Base-by-base conservation (phyloP, 92 coral and sea anemone genomes). In the Pocillopora grandis region DNA sequence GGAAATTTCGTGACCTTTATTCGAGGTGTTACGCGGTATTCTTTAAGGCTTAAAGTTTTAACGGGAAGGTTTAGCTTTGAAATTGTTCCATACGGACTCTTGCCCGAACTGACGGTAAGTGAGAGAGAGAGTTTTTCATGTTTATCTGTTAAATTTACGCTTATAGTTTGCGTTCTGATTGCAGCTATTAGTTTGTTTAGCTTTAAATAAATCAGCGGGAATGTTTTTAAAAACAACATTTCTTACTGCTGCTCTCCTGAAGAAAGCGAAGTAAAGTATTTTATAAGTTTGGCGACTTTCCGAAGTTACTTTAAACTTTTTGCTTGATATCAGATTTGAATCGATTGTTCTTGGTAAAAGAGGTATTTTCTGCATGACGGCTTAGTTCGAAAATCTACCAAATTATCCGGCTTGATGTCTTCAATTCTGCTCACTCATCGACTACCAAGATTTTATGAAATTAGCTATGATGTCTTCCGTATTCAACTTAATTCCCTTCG, bases 51-150 rank as follows among this genome's bases (percentile, higher is more conserved):
- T 82, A 49, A 75, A 52, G 66, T 72, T 73, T 72, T 72, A n/a
- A 72, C 63, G 72, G 49, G 20, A 33, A 37, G 35, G 73, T 73
- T 73, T 62, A 52, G 42, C 23, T 61, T 63, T 73, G 16, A 73
- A 75, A 62, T 73, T 64, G 5, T 36, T 27, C 58, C 63, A 63
- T 52, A 75, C 27, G n/a, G 11, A 62, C 3, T 59, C 80, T 73
- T 73, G 86, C 86, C 86, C 86, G 86, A 55, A 64, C 10, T 83
- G 72, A 62, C 86, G 86, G 86, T 83, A 73, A 73, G 86, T 82
- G 79, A 74, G 75, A 62, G 52, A 0, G 20, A 42, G 52, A 42
- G 77, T 14, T 73, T 83, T 74, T 83, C 20, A 48, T 83, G 80
- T 83, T 83, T 83, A 72, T 42, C 18, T 20, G 58, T 65, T 73